phyloP scores from a whole-genome alignment of 1,140 invertebrate genomes.

The Hermetia illucens region DNA sequence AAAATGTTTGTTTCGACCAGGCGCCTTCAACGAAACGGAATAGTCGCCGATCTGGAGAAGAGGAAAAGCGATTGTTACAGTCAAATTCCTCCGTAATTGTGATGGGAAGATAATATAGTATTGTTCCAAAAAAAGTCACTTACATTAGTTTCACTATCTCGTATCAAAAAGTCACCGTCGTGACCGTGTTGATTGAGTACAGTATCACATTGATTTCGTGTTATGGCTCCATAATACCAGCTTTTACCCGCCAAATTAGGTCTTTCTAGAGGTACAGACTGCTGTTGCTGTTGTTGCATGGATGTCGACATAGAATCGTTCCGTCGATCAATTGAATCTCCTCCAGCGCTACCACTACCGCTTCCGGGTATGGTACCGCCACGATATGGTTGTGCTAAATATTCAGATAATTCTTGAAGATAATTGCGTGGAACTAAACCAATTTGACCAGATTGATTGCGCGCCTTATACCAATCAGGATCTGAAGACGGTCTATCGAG shows the following conservation, averaged over 20 bases:
- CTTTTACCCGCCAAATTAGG: slow-evolving; percentile 62
- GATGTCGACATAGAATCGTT: slow-evolving; percentile 18
- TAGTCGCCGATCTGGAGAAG: slow-evolving; percentile 84
- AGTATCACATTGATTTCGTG: slow-evolving; percentile 86
- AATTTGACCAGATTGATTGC: slow-evolving; percentile 79
- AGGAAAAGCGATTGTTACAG: slow-evolving; percentile 6
- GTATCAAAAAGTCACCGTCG: slow-evolving; percentile 95
- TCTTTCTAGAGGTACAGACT: slow-evolving; percentile 34
- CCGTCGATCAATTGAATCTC: slow-evolving; percentile 27
- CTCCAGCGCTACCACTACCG: slow-evolving; percentile 17
- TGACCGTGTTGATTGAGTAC: slow-evolving; percentile 85
- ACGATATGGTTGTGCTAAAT: slow-evolving; percentile 67
- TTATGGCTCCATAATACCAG: slow-evolving; percentile 96
- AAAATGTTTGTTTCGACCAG: slow-evolving; percentile 97
- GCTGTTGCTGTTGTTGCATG: slow-evolving; percentile 16
- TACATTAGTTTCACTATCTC: slow-evolving; percentile 98
- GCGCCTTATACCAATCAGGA: slow-evolving; percentile 95
- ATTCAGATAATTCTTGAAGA: slow-evolving; percentile 79
- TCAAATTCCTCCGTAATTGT: not conserved
- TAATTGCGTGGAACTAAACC: slow-evolving; percentile 96
- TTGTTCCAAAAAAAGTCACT: slow-evolving; percentile 31
- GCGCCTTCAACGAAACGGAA: slow-evolving; percentile 95
- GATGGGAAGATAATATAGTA: not conserved
- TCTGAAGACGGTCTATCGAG: slow-evolving; percentile 88
- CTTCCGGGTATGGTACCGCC: slow-evolving; percentile 36